Conservation (phyloP, 2,113 vertebrate genomes). For the Carollia perspicillata region DNA sequence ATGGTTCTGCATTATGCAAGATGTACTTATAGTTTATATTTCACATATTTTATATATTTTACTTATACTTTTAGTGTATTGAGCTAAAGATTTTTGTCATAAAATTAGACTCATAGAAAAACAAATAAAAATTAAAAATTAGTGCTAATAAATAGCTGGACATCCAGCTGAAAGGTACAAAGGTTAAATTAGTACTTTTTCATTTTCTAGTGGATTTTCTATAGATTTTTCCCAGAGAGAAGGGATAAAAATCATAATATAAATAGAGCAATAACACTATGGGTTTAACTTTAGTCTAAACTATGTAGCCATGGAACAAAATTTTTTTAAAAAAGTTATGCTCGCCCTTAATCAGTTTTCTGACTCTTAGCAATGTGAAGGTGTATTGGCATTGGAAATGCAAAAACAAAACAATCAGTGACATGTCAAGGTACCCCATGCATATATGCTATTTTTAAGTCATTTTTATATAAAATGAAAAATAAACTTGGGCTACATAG, state of each 20-base stretch:
- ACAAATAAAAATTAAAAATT: neutral
- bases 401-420: neutral
- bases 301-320: neutral
- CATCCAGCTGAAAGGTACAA: neutral
- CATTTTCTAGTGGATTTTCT: neutral
- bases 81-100: neutral
- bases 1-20: neutral
- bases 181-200: neutral
- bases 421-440: neutral
- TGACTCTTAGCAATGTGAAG: slow-evolving; percentile 53
- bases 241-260: neutral
- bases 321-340: neutral
- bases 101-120: neutral
- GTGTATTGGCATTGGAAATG: neutral
- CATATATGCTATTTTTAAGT: neutral
- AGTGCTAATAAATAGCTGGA: neutral
- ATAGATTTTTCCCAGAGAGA: neutral
- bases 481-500: neutral
- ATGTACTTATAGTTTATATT: neutral
- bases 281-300: neutral
- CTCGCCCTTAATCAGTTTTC: slow-evolving; percentile 51
- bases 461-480: neutral
- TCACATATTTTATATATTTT: neutral
- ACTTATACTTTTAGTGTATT: neutral
- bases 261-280: neutral